Evolutionary conservation across 2,888 invertebrate genomes (phyloP), one percentile per base, ranked within the genome.

Genomic region (Drosophila meridiana): DNA sequence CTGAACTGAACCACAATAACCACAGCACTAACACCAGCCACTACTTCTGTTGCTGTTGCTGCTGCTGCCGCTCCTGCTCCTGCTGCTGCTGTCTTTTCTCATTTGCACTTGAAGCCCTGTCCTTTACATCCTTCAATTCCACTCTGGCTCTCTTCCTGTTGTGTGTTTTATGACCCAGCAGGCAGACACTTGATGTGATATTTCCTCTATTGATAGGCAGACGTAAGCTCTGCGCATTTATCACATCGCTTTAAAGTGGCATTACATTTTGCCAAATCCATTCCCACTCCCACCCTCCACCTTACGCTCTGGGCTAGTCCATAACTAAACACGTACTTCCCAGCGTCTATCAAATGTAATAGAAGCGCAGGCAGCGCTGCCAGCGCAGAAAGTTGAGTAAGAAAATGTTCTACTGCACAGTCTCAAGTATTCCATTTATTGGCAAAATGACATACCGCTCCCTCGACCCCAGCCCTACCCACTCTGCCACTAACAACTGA

Each of bases 81-180:
- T 34, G 6, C 32, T 30, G 36, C 71, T 69, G 67, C 62, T 75
- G 82, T 72, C 73, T 78, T 83, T 87, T 83, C 87, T 88, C 87
- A 88, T 88, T 87, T 87, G 76, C 87, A 87, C 87, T 87, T 58
- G 66, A 73, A 67, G 60, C 20, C 55, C 56, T 30, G 66, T 67
- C 67, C 66, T 67, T 64, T 9, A 26, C 50, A 63, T 55, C 55
- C 61, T 65, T 66, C 26, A 30, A 67, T 65, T 47, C 55, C 64
- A 40, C 30, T 53, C 38, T 14, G 14, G 28, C 48, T 28, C 52
- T 47, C 52, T 55, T 66, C 50, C 60, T 70, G 69, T 73, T 80
- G 73, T 83, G 71, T 78, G 73, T 81, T 82, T 82, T 82, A 82
- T 81, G 65, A 74, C 69, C 74, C 50, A 60, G 48, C 47, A 60